Evolutionary conservation across 2,888 invertebrate species (phyloP), one percentile per base, ranked within the genome.

Genomic region (Epirrhoe tristata): DNA sequence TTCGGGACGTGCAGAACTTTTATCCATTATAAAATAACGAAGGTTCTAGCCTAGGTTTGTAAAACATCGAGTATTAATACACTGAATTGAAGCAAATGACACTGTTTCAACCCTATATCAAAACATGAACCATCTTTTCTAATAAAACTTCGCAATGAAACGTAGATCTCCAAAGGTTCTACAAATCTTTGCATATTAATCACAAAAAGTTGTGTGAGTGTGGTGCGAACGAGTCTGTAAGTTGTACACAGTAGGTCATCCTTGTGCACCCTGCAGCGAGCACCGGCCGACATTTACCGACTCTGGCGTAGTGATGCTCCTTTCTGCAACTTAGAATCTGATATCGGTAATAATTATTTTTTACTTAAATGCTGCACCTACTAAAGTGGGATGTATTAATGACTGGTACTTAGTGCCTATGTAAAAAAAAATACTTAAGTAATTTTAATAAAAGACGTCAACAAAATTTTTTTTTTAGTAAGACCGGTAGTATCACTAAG

Each of bases 231-330:
- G 53, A 54, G 54, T 60, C 32, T 17, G 60, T 52, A 52, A 24
- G 58, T 52, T 53, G 34, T 52, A 31, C n/a, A 60, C 50, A 62
- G 61, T 57, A 58, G 39, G 61, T 53, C 48, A 66, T 50, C 53
- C 58, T 60, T 57, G 62, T 62, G 58, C 62, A 66, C 66, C 67
- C 53, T 67, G 62, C 51, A 57, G 34, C 54, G 57, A 63, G 52
- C 58, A 58, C 39, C 53, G 53, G 54, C 60, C 55, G 63, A 66
- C 69, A 57, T 66, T 66, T 53, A 34, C 58, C 16, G 52, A 65
- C 17, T 10, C 55, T 50, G 46, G 36, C 36, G 10, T 64, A 68
- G 67, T 58, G 67, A 60, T 51, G 67, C 12, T 43, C 52, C 8
- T 12, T 43, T 43, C 39, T 48, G 54, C 17, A 24, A 36, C 48